A percentile compares a stretch with the other conserved stretches of the same genome.
phyloP scores from a whole-genome alignment of 92 coral and sea anemone species.

The Actinernus sp. region DNA sequence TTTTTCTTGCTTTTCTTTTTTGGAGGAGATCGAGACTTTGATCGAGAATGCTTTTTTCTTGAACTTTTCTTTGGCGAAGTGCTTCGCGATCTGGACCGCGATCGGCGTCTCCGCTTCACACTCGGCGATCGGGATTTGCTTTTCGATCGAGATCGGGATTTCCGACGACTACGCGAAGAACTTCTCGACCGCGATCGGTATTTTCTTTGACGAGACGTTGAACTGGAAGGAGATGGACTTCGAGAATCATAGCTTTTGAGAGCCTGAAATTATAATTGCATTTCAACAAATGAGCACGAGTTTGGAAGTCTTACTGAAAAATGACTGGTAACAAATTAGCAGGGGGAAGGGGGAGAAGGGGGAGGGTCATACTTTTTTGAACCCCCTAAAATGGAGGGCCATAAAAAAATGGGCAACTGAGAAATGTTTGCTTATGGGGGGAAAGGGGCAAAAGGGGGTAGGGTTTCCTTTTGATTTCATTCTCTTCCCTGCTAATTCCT shows the following conservation, averaged over 20 bases:
- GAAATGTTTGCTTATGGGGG: no score
- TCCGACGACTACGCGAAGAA: slow-evolving; percentile 84
- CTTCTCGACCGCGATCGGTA: slow-evolving; percentile 80
- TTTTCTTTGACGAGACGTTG: slow-evolving; percentile 53
- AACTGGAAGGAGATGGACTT: slow-evolving; percentile 87
- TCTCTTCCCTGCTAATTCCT: no score
- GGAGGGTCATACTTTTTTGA: no score
- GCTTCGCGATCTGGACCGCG: slow-evolving; percentile 80
- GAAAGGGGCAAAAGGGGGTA: no score
- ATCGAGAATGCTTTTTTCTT: slow-evolving; percentile 78
- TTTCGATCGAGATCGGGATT: slow-evolving; percentile 85
- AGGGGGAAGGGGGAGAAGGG: no score
- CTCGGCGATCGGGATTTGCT: slow-evolving; percentile 78
- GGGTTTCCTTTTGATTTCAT: no score
- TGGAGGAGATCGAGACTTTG: slow-evolving; percentile 82
- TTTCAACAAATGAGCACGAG: no score
- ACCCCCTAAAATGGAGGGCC: no score
- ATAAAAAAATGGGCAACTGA: no score
- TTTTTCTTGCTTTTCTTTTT: slow-evolving; percentile 79
- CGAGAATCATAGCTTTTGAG: slow-evolving; percentile 90
- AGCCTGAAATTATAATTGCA: slow-evolving; percentile 51
- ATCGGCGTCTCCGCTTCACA: slow-evolving; percentile 64
- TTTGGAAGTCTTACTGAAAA: no score
- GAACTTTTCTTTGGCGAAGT: slow-evolving; percentile 75
- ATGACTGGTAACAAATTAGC: no score